A percentile compares a stretch with the other conserved stretches of the same genome.
Evolutionary conservation across 1,140 invertebrate species (phyloP).

Genomic region (Zophobas atratus): DNA sequence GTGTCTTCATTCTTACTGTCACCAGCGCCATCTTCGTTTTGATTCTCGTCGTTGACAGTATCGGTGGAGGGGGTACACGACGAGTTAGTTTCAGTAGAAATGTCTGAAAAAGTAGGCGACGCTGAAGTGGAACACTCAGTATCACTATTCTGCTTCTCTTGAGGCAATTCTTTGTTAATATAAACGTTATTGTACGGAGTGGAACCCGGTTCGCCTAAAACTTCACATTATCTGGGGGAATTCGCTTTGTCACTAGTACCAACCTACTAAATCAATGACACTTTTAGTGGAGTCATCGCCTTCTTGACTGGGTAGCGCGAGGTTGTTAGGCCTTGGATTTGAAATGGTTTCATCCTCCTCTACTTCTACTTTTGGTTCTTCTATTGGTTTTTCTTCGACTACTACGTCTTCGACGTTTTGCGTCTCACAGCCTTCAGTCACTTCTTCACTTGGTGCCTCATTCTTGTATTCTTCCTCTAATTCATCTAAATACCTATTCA

Average conservation of each 20-base stretch:
- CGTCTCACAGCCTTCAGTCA: neutral
- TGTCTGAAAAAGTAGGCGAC: conserved; percentile 64
- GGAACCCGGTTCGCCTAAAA: conserved; percentile 64
- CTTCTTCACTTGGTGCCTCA: conserved; percentile 12
- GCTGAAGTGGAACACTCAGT: conserved; percentile 54
- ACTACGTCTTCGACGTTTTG: conserved; percentile 22
- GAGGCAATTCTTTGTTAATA: conserved; percentile 60
- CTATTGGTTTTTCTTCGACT: conserved; percentile 8
- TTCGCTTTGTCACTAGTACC: conserved; percentile 51
- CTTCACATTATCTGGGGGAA: conserved; percentile 7
- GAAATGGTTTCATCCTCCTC: neutral
- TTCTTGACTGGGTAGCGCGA: conserved; percentile 53
- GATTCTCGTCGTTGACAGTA: conserved; percentile 50
- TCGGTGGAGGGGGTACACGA: conserved; percentile 58
- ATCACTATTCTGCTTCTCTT: conserved; percentile 49
- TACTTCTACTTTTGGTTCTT: neutral
- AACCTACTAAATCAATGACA: conserved; percentile 59
- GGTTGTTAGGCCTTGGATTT: conserved; percentile 53
- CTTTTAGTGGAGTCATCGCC: conserved; percentile 29
- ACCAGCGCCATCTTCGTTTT: neutral
- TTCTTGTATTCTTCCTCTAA: conserved; percentile 69
- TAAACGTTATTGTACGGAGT: conserved; percentile 66
- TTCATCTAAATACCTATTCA: conserved; percentile 73
- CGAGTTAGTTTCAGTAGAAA: conserved; percentile 60
- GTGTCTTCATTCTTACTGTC: neutral